Base-by-base conservation (phyloP, 2,888 invertebrate species). In the Dasysyrphus tricinctus region DNA sequence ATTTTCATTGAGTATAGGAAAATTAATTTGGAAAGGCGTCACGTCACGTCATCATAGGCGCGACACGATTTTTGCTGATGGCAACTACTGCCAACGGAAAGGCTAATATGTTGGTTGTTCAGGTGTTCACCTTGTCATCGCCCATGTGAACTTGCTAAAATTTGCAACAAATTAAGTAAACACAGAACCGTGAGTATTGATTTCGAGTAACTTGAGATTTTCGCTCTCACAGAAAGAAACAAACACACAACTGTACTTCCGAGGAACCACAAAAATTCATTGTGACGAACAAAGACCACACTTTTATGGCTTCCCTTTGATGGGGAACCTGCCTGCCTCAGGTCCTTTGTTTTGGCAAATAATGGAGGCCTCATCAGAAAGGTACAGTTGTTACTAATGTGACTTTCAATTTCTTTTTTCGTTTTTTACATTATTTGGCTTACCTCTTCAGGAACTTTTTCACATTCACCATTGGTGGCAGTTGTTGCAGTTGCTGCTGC, bases 371-470 rank as follows among this genome's bases (percentile, higher is more conserved):
- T 12, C 24, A 24, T 8, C 3, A 32, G 4, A 54, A 5, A 54
- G 39, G 69, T 69, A 69, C 69, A 69, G 69, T 69, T 49, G 49
- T 49, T 69, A 51, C 19, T 37, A 54, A 69, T 69, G 5, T 54
- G 34, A 51, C 67, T 69, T 51, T 67, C 49, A 69, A 49, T 34
- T 16, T 47, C 12, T 11, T 11, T 32, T 16, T 24, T 7, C 5
- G 5, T 16, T 34, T 47, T 8, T n/a, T 47, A 24, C 9, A 1
- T 34, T 1, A 5, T 14, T 1, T n/a, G 9, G 92, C 94, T 93
- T 92, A 95, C 95, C 94, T 95, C 95, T 91, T 95, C 95, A 42
- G 94, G 94, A 86, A 95, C 94, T 92, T 94, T 94, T 90, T 94
- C 94, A 90, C 95, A 94, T 92, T 96, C 93, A 90, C 94, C 94